Evolutionary conservation across 2,113 vertebrate species (phyloP).

Genomic region (Marmota monax): DNA sequence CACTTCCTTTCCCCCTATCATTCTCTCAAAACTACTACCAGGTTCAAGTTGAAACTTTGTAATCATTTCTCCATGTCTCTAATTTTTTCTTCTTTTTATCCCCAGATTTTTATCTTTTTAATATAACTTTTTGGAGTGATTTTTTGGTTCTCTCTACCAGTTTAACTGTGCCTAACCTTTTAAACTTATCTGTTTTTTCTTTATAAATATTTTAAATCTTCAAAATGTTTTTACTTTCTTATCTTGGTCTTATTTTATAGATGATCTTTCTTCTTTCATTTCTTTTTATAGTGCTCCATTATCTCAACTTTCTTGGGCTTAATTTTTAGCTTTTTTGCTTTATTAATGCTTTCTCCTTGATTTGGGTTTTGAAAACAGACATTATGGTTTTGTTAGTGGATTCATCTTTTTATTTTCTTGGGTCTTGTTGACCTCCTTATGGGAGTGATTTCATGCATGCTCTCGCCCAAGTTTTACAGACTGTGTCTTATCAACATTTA

Average conservation of each 20-base stretch:
- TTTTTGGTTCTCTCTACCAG: not conserved
- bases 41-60: not conserved
- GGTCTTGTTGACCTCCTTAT: not conserved
- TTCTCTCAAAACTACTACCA: not conserved
- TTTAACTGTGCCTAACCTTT: not conserved
- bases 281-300: not conserved
- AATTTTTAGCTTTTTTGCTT: not conserved
- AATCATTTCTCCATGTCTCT: not conserved
- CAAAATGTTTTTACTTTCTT: slow-evolving; percentile 14
- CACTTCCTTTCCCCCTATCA: not conserved
- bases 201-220: slow-evolving; percentile 34
- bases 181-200: slow-evolving; percentile 10
- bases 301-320: not conserved
- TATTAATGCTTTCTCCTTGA: not conserved
- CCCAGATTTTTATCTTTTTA: not conserved
- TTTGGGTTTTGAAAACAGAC: not conserved
- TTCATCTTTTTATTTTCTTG: not conserved
- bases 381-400: slow-evolving; percentile 38
- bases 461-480: not conserved
- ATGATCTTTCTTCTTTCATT: slow-evolving; percentile 15
- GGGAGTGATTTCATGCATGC: not conserved
- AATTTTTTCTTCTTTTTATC: not conserved
- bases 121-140: too few species aligned
- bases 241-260: slow-evolving; percentile 28
- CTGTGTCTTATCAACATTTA: not conserved